Evolutionary conservation across 2,113 vertebrate species (phyloP), one percentile per base, ranked within the genome.

Genomic region (Rostratula benghalensis): DNA sequence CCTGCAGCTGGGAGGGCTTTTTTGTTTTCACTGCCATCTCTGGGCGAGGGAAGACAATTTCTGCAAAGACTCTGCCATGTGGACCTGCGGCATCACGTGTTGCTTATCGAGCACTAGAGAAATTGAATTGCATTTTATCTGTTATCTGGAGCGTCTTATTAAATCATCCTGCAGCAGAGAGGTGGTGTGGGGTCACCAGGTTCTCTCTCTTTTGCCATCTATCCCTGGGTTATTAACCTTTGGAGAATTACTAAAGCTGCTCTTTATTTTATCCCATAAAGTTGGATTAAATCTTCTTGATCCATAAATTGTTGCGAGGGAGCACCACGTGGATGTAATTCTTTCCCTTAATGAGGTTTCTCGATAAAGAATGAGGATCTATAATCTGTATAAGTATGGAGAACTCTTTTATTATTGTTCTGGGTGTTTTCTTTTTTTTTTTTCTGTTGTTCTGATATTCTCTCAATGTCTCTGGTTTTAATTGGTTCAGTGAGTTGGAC

Each of bases 11-110:
- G 50, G 75, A 80, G 86, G 87, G 68, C 92, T 96, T 97, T 96
- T 97, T 95, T 97, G 82, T 97, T 98, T 98, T 94, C 68, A 78
- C 85, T 96, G 82, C 80, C 92, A 82, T 97, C 96, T 96, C 75
- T 87, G 75, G 85, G 63, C 96, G 93, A 94, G 87, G 87, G 64
- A 91, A 94, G 95, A 97, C 98, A 96, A 97, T 96, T 69, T 73
- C 94, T 91, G 61, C 73, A 95, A 93, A 97, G 94, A 63, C 71
- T 56, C 74, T 77, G 59, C 43, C 63, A 81, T 98, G 92, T 89
- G 97, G 96, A 97, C 95, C 87, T 97, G 70, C 75, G 37, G 8
- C 95, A 92, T 94, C 84, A 95, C 3, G 0, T 94, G 86, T 94
- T 97, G 73, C 83, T 97, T 97, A 97, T 95, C 94, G 97, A 97